Percentiles rank a stretch among this genome's conserved stretches.
phyloP scores from a whole-genome alignment of 2,113 vertebrate species.

The Dicentrarchus labrax region DNA sequence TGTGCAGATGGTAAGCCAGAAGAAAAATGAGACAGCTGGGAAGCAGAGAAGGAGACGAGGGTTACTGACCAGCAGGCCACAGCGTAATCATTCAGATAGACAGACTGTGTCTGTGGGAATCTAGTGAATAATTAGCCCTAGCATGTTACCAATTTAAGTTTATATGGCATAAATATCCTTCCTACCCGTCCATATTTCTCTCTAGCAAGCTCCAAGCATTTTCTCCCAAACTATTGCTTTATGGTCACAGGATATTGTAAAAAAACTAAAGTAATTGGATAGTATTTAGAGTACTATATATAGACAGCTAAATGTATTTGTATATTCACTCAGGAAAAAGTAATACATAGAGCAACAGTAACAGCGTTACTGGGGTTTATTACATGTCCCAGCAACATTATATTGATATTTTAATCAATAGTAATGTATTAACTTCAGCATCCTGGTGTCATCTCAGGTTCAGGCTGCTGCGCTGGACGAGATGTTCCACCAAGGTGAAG shows the following conservation, averaged over 20 bases:
- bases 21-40: neutral
- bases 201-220: neutral
- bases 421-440: neutral
- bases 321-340: neutral
- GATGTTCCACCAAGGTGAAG: slow-evolving; percentile 97
- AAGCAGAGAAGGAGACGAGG: neutral
- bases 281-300: neutral
- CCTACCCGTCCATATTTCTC: neutral
- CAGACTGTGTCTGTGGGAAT: neutral
- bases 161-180: neutral
- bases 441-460: slow-evolving; percentile 82
- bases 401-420: neutral
- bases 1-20: slow-evolving; percentile 91
- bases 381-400: neutral
- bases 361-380: no score
- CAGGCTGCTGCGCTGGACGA: slow-evolving; percentile 96
- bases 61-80: neutral
- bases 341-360: no score
- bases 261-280: neutral
- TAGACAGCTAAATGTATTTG: neutral
- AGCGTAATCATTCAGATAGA: neutral
- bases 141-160: neutral
- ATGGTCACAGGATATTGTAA: neutral
- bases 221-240: neutral
- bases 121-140: neutral